These are phyloP conservation scores for Gymnobelideus leadbeateri DNA, from an alignment of 2,113 vertebrate species.

Conservation along the genomic window DNA sequence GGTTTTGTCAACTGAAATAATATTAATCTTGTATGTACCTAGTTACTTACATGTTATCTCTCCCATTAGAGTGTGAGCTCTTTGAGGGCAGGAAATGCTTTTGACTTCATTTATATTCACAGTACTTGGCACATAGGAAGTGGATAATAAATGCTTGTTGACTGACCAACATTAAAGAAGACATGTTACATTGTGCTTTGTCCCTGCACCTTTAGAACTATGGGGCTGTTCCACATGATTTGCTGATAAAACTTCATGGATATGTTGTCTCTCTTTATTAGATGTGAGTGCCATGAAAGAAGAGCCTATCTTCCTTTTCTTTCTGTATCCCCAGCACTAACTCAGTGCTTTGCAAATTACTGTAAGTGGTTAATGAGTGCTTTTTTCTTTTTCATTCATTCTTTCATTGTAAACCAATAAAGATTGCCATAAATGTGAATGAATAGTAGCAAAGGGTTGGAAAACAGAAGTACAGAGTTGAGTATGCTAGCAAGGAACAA, in stretches of 20 bases:
- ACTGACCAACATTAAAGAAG: background rate
- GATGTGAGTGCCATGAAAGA: background rate
- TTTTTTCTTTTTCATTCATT: background rate
- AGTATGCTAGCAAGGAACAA: background rate
- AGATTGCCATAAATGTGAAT: background rate
- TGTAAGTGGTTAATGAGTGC: background rate
- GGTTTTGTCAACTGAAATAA: background rate
- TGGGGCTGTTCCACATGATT: background rate
- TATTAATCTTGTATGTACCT: background rate
- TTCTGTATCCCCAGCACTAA: background rate
- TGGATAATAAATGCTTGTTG: background rate
- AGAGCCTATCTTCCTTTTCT: background rate
- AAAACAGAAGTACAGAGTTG: background rate
- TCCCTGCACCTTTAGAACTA: background rate
- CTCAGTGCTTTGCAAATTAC: background rate
- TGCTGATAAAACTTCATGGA: background rate
- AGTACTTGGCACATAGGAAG: background rate
- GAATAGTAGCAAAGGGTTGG: background rate
- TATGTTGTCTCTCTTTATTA: background rate
- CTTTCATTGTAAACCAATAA: background rate
- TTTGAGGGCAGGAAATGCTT: background rate
- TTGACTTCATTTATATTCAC: background rate
- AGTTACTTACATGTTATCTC: background rate
- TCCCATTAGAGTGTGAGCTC: background rate
- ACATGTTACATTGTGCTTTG: background rate